Conservation (phyloP, 2,797 vertebrate genomes). For the Paratrypauchen microcephalus region DNA sequence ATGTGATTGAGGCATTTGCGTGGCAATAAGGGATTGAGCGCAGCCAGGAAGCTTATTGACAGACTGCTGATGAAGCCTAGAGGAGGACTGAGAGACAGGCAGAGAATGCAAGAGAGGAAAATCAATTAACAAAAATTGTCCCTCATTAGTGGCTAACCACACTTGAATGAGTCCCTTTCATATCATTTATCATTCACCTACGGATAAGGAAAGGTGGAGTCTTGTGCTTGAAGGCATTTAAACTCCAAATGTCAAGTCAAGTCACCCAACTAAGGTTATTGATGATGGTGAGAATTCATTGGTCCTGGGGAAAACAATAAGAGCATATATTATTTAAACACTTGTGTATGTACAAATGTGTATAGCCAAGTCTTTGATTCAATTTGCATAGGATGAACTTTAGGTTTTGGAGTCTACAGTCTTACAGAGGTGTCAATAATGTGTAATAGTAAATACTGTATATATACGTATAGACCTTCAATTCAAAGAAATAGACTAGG, state of each 20-base stretch:
- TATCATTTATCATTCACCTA: constrained; percentile 34
- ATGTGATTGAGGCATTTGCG: constrained; percentile 81
- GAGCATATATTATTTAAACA: not conserved
- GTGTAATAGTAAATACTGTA: no score
- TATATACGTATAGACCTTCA: no score
- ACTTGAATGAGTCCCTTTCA: constrained; percentile 23
- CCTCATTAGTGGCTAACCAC: constrained; percentile 62
- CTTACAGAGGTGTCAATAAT: not conserved
- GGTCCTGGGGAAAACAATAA: constrained; percentile 51
- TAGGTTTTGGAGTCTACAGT: not conserved
- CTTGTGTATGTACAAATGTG: not conserved
- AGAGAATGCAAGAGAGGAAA: constrained; percentile 57
- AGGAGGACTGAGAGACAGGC: constrained; percentile 17
- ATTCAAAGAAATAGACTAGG: no score
- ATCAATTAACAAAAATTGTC: constrained; percentile 80
- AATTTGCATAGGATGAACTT: not conserved
- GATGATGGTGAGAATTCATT: constrained; percentile 58
- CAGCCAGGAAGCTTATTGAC: constrained; percentile 75
- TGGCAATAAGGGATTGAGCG: constrained; percentile 74
- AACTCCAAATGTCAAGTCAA: constrained; percentile 74
- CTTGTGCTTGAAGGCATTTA: constrained; percentile 63
- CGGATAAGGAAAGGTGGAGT: constrained; percentile 27
- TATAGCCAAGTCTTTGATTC: not conserved
- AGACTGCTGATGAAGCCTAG: constrained; percentile 78
- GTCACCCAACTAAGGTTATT: constrained; percentile 70